Base-by-base conservation (phyloP, 2,888 invertebrate genomes). In the Isotomurus palustris region DNA sequence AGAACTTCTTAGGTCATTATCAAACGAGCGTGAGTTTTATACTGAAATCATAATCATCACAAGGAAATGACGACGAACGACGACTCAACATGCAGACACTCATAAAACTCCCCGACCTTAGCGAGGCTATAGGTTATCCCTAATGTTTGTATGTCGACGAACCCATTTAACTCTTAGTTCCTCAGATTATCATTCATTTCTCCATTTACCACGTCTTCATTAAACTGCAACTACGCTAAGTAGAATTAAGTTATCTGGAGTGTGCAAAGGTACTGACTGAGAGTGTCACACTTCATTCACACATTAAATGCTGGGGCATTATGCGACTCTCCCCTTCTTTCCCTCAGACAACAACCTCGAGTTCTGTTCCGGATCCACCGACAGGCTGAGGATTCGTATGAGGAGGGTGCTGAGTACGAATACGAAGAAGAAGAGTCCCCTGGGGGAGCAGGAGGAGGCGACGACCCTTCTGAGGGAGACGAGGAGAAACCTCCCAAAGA, bases 381-480 rank as follows among this genome's bases (percentile, higher is more conserved):
- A 14, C 70, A 69, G 38, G 64, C 67, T 0, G 66, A 70, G 29
- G 67, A 65, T 22, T 67, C 66, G 4, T 67, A 70, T 32, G 70
- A 70, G 45, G 67, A 67, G 19, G 61, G 50, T 1, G 67, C 52
- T 3, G 67, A 68, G 2, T 65, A 65, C 35, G 70, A 70, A 35
- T 67, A 70, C 35, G 69, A 66, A 25, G 43, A 32, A 45, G 49
- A 49, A 21, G 49, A 49, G 22, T 27, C 25, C 10, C 49, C 49
- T 43, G 41, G 53, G 53, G 21, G 52, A 27, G 12, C 48, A 36
- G 28, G 38, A 50, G 29, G 24, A 29, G 41, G 14, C 40, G 52
- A 25, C 40, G 47, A 19, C 12, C 32, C 35, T 28, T 28, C 51
- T 27, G 55, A 58, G 24, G 56, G 43, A 14, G 56, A 60, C 2